Evolutionary conservation across 2,888 invertebrate species (phyloP).

Genomic region (Rhagonycha fulva): DNA sequence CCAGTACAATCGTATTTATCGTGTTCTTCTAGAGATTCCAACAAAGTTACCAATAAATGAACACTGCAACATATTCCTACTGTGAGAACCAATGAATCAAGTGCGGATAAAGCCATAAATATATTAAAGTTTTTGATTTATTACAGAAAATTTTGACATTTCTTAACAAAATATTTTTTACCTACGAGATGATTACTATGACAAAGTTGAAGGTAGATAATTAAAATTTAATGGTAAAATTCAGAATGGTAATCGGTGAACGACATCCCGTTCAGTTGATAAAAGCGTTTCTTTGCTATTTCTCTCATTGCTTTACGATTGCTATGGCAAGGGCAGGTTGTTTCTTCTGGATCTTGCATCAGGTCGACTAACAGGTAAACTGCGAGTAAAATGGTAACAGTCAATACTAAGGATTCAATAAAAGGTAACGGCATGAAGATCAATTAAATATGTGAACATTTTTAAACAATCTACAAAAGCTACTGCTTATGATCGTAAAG

Average conservation of each 20-base stretch:
- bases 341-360: not conserved
- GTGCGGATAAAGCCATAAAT: constrained; percentile 37
- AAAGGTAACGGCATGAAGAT: not conserved
- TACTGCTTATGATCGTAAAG: not conserved
- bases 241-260: not conserved
- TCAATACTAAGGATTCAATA: constrained; percentile 3
- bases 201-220: not conserved
- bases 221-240: not conserved
- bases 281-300: not conserved
- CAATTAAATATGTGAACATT: not conserved
- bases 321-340: not conserved
- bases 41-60: constrained; percentile 39
- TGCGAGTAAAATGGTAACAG: constrained; percentile 3
- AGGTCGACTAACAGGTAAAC: constrained; percentile 4
- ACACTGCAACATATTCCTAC: constrained; percentile 42
- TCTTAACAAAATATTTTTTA: not conserved
- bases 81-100: constrained; percentile 43
- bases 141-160: constrained; percentile 9
- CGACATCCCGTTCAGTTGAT: not conserved
- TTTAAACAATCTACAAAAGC: not conserved
- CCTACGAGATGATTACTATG: not conserved
- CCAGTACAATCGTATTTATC: constrained; percentile 34
- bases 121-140: not conserved
- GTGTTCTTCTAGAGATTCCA: constrained; percentile 37
- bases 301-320: not conserved